Evolutionary conservation across 2,113 vertebrate species (phyloP), one percentile per base, ranked within the genome.

Genomic region (Sturnira hondurensis): DNA sequence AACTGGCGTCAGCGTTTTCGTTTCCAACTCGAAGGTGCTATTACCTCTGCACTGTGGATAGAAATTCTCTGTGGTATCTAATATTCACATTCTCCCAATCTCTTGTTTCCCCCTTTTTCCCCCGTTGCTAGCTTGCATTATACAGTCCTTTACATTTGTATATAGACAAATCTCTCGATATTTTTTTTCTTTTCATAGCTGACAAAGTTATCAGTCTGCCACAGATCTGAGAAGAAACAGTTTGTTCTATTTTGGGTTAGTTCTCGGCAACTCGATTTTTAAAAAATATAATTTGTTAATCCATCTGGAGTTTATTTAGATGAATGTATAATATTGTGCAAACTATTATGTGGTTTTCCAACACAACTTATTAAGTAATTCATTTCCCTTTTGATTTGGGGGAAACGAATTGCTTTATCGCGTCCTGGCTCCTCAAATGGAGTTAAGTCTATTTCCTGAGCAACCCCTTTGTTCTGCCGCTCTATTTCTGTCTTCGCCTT

Each of bases 301-400:
- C 94, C 96, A 95, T 97, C 93, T 97, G 97, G 86, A 97, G 93
- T 93, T 94, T 95, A 95, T 97, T 96, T 96, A 88, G 93, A 93
- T 94, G 86, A 89, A 71, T 96, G 80, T 89, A 54, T 91, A 90
- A 96, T 76, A 96, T 94, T 91, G 96, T 96, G 89, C 96, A 95
- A 94, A 96, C 96, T 95, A 89, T 89, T 89, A 89, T 74, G 83
- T 61, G 86, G 95, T 95, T 94, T 97, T 94, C 95, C 86, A 89
- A 96, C 83, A 94, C 70, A 74, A 52, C 93, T 97, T 97, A 94
- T 96, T 94, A 95, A 97, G 91, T 85, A 96, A 96, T 93, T 97
- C 89, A 91, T 41, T 85, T 95, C 91, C 86, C 68, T 80, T 89
- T 96, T 93, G 89, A 97, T 95, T 70, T 61, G 91, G 83, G 73